phyloP scores from a whole-genome alignment of 2,797 vertebrate species.

The Malacoctenus gilli region DNA sequence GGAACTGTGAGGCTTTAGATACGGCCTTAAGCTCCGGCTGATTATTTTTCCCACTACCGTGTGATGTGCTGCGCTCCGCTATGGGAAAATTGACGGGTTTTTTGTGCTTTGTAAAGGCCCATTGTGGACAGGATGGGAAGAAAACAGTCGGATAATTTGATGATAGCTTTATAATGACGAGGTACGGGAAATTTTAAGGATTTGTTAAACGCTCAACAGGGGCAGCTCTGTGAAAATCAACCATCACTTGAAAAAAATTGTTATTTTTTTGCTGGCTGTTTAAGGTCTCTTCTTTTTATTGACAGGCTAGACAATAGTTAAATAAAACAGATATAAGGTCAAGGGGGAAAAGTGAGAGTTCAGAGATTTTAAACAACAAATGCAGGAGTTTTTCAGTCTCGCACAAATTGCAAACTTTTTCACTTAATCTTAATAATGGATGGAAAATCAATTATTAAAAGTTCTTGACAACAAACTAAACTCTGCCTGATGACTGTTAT shows the following conservation, averaged over 20 bases:
- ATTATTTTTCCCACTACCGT: conserved; percentile 69
- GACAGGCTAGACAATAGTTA: background rate
- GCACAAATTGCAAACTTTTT: too few species aligned
- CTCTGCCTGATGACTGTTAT: too few species aligned
- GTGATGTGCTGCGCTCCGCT: conserved; percentile 66
- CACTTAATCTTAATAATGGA: too few species aligned
- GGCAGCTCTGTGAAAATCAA: conserved; percentile 5
- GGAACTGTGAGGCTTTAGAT: conserved; percentile 78
- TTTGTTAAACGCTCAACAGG: conserved; percentile 37
- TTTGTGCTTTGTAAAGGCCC: conserved; percentile 66
- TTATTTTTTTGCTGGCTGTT: background rate
- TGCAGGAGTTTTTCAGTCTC: too few species aligned
- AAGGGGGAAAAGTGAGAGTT: too few species aligned
- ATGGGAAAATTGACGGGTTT: conserved; percentile 76
- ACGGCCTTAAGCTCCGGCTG: conserved; percentile 67
- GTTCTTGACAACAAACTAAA: too few species aligned
- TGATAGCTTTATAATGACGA: conserved; percentile 57
- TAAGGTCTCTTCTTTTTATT: background rate
- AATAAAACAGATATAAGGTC: background rate
- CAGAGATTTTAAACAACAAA: too few species aligned
- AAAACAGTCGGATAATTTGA: conserved; percentile 67
- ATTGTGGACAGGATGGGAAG: conserved; percentile 64
- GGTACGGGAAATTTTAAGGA: conserved; percentile 36
- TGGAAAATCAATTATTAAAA: too few species aligned
- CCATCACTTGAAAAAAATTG: background rate